phyloP scores from a whole-genome alignment of 2,888 invertebrate genomes.

The Chrysolina americana region DNA sequence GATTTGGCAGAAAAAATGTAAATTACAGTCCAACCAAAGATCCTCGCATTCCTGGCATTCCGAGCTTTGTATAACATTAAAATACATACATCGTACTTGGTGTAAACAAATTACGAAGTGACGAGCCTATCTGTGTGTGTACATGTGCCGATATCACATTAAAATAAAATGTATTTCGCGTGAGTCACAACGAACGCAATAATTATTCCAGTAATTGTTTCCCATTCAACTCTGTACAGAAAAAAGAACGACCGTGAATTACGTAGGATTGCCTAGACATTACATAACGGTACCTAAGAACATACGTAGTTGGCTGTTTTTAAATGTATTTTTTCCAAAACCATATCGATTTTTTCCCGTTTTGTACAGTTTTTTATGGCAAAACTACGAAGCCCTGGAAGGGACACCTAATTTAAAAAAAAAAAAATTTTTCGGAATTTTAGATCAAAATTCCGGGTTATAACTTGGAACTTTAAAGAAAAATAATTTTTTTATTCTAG shows the following conservation, averaged over 20 bases:
- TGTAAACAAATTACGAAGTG: conserved; percentile 44
- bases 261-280: conserved; percentile 3
- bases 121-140: conserved; percentile 31
- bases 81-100: conserved; percentile 41
- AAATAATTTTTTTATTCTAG: too few relatives aligned
- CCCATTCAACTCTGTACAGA: neutral
- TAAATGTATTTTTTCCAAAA: neutral
- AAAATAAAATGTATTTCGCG: conserved; percentile 38
- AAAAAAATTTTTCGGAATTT: too few relatives aligned
- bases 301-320: neutral
- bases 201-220: conserved; percentile 31
- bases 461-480: too few relatives aligned
- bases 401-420: too few relatives aligned
- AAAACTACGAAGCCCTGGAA: too few relatives aligned
- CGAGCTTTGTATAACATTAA: conserved; percentile 8
- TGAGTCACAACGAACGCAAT: conserved; percentile 35
- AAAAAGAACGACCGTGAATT: conserved; percentile 15
- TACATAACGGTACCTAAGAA: conserved; percentile 8
- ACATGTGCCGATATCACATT: conserved; percentile 23
- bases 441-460: too few relatives aligned
- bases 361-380: too few relatives aligned
- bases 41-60: too few relatives aligned
- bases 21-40: too few relatives aligned
- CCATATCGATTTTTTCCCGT: too few relatives aligned
- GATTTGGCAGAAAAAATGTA: too few relatives aligned